A percentile compares a stretch with the other conserved stretches of the same genome.
Evolutionary conservation across 2,888 invertebrate species (phyloP).

Genomic region (Mimumesa dahlbomi): DNA sequence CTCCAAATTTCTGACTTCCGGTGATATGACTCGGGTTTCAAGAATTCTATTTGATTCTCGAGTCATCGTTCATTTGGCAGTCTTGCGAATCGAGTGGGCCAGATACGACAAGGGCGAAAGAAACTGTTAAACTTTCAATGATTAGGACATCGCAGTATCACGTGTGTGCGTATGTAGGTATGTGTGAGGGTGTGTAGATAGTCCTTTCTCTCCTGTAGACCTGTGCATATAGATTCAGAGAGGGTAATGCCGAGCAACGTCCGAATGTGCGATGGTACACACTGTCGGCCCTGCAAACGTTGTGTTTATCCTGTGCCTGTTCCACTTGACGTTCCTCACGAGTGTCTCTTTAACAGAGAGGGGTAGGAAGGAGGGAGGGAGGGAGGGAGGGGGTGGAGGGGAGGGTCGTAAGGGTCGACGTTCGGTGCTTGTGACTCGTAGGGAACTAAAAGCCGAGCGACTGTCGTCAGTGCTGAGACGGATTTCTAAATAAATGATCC

Average conservation of each 20-base stretch:
- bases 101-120: too few species aligned
- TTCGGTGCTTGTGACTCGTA: conserved; percentile 36
- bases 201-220: background rate
- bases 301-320: conserved; percentile 69
- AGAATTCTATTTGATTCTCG: too few species aligned
- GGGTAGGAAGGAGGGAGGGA: too few species aligned
- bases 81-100: too few species aligned
- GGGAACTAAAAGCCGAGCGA: conserved; percentile 30
- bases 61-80: too few species aligned
- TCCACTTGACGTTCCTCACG: conserved; percentile 57
- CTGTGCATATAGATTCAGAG: conserved; percentile 8
- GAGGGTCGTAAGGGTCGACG: conserved; percentile 47
- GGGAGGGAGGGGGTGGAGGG: too few species aligned
- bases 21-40: too few species aligned
- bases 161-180: too few species aligned
- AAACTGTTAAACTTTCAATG: too few species aligned
- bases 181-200: too few species aligned
- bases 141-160: too few species aligned
- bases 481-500: conserved; percentile 66
- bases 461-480: conserved; percentile 44
- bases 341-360: conserved; percentile 64
- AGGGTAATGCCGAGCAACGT: conserved; percentile 22
- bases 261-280: conserved; percentile 38
- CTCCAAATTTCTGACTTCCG: too few species aligned
- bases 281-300: conserved; percentile 33